Evolutionary conservation across 2,113 vertebrate species (phyloP).

Genomic region (Prionailurus viverrinus): DNA sequence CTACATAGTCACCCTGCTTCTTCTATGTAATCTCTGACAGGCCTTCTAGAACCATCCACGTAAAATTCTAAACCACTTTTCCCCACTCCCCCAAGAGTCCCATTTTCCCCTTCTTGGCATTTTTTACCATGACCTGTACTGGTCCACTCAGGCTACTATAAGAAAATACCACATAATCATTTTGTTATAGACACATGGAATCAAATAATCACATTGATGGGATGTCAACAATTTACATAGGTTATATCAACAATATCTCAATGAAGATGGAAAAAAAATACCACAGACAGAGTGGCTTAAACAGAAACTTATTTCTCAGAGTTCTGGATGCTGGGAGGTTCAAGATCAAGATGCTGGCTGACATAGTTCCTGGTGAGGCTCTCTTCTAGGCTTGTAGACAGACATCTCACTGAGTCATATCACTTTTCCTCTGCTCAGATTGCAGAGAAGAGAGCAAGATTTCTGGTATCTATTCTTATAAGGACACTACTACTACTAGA

Average conservation of each 20-base stretch:
- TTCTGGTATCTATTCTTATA: background rate
- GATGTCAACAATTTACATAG: background rate
- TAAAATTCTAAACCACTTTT: constrained; percentile 35
- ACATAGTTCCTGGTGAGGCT: background rate
- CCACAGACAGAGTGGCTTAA: background rate
- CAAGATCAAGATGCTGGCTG: background rate
- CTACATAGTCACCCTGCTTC: background rate
- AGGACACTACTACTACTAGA: background rate
- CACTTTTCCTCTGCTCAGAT: background rate
- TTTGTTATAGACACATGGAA: background rate
- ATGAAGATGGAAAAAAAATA: background rate
- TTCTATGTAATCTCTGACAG: background rate
- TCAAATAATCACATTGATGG: background rate
- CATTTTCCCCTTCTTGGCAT: background rate
- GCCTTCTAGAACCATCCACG: background rate
- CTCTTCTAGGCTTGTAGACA: background rate
- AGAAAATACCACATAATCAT: background rate
- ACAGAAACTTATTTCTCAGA: background rate
- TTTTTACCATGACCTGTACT: background rate
- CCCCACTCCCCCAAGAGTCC: background rate
- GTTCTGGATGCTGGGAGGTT: background rate
- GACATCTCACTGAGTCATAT: background rate
- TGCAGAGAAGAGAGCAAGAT: background rate
- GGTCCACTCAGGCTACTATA: background rate
- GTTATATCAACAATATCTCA: background rate